These are phyloP conservation scores for Loris lydekkerianus DNA, from an alignment of 2,797 vertebrate genomes.

Conservation along the genomic window DNA sequence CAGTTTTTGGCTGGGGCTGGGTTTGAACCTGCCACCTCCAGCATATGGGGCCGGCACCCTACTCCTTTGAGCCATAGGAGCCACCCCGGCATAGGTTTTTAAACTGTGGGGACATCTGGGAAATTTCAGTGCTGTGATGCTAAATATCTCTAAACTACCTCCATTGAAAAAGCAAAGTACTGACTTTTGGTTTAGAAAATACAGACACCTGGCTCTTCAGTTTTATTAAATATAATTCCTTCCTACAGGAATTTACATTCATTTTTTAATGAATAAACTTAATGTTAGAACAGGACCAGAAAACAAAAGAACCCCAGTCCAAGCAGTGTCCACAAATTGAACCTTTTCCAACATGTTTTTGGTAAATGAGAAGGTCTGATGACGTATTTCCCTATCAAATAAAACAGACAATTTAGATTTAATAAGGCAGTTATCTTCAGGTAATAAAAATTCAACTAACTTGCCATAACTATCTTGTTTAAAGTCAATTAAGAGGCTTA, in stretches of 20 bases:
- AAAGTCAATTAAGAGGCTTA: constrained; percentile 87
- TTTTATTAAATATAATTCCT: not conserved
- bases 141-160: not conserved
- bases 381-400: constrained; percentile 79
- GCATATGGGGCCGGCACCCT: no score
- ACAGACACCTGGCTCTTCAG: not conserved
- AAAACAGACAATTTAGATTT: constrained; percentile 87
- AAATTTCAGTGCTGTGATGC: not conserved
- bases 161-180: not conserved
- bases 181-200: constrained; percentile 17
- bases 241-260: not conserved
- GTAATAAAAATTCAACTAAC: constrained; percentile 88
- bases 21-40: no score
- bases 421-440: constrained; percentile 86
- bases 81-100: not conserved
- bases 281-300: constrained; percentile 38
- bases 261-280: constrained; percentile 26
- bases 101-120: not conserved
- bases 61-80: no score
- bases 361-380: constrained; percentile 61
- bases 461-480: constrained; percentile 87
- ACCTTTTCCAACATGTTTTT: constrained; percentile 61
- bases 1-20: no score
- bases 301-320: constrained; percentile 7
- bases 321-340: constrained; percentile 7